A percentile compares a stretch with the other conserved stretches of the same genome.
Conservation (phyloP, 2,113 vertebrate genomes). For the Isichthys henryi region DNA sequence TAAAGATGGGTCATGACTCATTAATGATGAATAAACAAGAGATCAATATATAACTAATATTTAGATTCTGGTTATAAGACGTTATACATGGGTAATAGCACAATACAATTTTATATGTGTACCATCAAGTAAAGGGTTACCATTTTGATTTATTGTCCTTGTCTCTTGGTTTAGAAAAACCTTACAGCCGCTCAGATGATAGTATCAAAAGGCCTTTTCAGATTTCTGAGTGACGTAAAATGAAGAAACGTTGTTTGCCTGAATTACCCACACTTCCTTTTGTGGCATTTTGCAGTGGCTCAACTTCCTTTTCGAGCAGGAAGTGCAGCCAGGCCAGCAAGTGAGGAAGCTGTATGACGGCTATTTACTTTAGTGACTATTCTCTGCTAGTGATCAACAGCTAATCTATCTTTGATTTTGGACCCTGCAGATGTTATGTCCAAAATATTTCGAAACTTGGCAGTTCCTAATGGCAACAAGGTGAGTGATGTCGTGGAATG, state of each 20-base stretch:
- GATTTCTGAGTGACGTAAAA: background rate
- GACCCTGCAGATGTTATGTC: constrained; percentile 65
- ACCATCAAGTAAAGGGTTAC: background rate
- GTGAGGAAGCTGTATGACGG: constrained; percentile 54
- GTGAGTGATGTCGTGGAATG: constrained; percentile 59
- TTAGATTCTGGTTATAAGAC: background rate
- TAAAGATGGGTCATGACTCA: background rate
- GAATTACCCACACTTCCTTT: constrained; percentile 74
- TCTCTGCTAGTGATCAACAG: constrained; percentile 8
- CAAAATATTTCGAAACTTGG: constrained; percentile 70
- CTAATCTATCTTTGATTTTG: constrained; percentile 17
- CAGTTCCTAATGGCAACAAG: constrained; percentile 74
- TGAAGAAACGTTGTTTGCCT: background rate
- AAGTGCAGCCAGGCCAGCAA: constrained; percentile 66
- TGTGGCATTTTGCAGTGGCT: constrained; percentile 85
- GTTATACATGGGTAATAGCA: too few species aligned
- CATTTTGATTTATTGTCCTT: background rate
- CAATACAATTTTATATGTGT: too few species aligned
- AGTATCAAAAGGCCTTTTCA: background rate
- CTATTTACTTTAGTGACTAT: constrained; percentile 26
- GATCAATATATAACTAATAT: background rate
- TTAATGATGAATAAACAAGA: background rate
- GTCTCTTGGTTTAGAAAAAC: background rate
- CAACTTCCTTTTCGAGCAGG: constrained; percentile 86
- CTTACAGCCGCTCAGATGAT: background rate